phyloP scores from a whole-genome alignment of 2,888 invertebrate genomes.

The Zaprionus bogoriensis region DNA sequence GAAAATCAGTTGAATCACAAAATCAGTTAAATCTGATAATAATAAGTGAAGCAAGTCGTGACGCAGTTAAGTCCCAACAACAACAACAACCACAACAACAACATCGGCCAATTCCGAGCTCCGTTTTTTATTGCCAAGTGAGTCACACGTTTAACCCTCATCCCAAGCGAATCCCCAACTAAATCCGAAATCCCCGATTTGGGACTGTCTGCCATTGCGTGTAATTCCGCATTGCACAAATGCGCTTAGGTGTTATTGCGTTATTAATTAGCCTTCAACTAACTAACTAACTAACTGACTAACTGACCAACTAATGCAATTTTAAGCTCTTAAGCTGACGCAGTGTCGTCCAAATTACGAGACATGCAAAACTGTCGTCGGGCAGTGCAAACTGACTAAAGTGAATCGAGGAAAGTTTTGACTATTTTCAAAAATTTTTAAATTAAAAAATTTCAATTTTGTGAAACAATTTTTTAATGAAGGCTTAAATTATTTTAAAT shows the following conservation, averaged over 20 bases:
- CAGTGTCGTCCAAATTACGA: not conserved
- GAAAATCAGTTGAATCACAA: constrained; percentile 20
- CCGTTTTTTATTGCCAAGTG: constrained; percentile 32
- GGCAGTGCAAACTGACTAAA: not conserved
- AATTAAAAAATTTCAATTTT: no score
- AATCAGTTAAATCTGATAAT: constrained; percentile 32
- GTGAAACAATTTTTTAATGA: no score
- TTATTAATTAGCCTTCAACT: not conserved
- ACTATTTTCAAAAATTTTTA: not conserved
- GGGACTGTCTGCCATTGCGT: constrained; percentile 35
- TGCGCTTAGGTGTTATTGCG: constrained; percentile 17
- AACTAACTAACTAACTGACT: not conserved
- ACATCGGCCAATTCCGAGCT: constrained; percentile 20
- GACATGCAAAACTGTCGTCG: not conserved
- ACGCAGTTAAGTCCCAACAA: constrained; percentile 51
- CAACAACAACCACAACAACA: constrained; percentile 17
- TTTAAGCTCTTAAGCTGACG: constrained; percentile 1
- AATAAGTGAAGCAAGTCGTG: constrained; percentile 57
- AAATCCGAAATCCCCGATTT: not conserved
- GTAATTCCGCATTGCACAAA: constrained; percentile 37
- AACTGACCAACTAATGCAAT: constrained; percentile 13
- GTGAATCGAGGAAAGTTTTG: not conserved
- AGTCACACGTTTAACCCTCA: constrained; percentile 33
- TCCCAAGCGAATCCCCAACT: not conserved
- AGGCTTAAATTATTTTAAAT: no score